Percentiles rank a stretch among this genome's conserved stretches.
These are phyloP conservation scores for Phodopus roborovskii DNA, from an alignment of 2,113 vertebrate genomes.

Conservation along the genomic window DNA sequence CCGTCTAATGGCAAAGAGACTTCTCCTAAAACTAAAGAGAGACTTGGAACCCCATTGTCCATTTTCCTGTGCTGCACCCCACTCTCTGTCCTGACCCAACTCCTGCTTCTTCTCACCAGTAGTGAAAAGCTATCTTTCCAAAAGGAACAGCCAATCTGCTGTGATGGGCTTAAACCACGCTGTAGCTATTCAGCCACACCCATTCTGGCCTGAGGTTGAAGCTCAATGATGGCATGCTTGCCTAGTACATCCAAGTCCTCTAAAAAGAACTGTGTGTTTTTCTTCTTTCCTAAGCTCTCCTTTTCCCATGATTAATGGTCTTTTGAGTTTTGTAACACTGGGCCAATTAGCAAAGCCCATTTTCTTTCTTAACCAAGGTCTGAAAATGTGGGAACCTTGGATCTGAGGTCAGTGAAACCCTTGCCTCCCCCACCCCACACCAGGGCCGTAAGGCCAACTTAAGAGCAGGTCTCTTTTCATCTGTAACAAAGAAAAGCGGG, in stretches of 20 bases:
- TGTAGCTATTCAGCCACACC: background rate
- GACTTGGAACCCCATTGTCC: background rate
- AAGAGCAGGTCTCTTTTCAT: background rate
- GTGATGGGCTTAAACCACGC: background rate
- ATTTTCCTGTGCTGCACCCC: background rate
- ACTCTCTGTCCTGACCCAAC: background rate
- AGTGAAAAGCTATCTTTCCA: conserved; percentile 5
- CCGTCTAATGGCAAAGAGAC: background rate
- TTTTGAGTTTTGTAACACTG: conserved; percentile 7
- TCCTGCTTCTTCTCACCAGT: background rate
- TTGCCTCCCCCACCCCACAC: no score
- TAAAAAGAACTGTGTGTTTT: background rate
- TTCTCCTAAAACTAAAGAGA: background rate
- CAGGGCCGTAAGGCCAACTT: background rate
- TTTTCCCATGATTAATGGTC: background rate
- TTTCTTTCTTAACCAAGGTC: conserved; percentile 18
- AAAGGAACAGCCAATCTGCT: background rate
- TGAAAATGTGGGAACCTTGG: background rate
- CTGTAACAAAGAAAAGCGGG: background rate
- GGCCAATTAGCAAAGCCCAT: conserved; percentile 7
- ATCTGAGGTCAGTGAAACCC: conserved; percentile 14
- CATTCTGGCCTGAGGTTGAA: background rate
- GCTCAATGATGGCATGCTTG: background rate
- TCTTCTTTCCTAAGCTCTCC: background rate
- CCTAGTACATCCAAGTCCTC: background rate